Evolutionary conservation across 1,140 invertebrate genomes (phyloP).

Genomic region (Apis florea): DNA sequence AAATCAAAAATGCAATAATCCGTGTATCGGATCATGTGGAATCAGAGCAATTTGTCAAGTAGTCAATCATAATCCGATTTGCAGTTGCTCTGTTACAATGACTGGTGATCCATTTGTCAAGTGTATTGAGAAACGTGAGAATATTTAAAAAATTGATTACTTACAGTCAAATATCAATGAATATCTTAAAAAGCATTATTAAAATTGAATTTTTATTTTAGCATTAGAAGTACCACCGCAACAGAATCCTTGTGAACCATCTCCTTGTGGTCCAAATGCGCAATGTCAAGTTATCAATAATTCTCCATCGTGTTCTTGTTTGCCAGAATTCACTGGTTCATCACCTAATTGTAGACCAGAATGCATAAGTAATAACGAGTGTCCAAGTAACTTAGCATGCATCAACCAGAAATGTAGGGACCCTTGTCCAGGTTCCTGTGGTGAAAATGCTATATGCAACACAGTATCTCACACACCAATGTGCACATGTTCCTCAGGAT

Average conservation of each 20-base stretch:
- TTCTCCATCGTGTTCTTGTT: conserved; percentile 84
- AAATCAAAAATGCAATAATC: conserved; percentile 85
- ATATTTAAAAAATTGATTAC: too few relatives aligned
- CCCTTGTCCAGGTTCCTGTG: conserved; percentile 86
- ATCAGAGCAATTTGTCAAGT: conserved; percentile 84
- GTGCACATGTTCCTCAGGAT: conserved; percentile 82
- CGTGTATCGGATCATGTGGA: conserved; percentile 86
- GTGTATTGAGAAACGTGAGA: conserved; percentile 39
- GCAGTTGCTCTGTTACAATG: conserved; percentile 83
- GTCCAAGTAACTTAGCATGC: conserved; percentile 83
- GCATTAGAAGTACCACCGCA: conserved; percentile 72
- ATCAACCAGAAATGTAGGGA: conserved; percentile 86
- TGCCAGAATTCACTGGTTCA: conserved; percentile 82
- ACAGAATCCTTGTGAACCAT: conserved; percentile 75
- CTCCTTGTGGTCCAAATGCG: conserved; percentile 87
- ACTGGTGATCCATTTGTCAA: conserved; percentile 60
- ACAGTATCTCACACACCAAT: conserved; percentile 85
- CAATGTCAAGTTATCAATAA: conserved; percentile 83
- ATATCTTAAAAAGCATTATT: too few relatives aligned
- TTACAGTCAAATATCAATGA: too few relatives aligned
- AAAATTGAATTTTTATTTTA: not conserved
- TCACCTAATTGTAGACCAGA: conserved; percentile 85
- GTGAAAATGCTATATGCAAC: conserved; percentile 82
- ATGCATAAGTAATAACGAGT: conserved; percentile 83
- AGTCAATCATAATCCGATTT: conserved; percentile 89